Percentiles rank a stretch among this genome's conserved stretches.
These are phyloP conservation scores for Leucoraja ocellata DNA, from an alignment of 2,797 vertebrate genomes.

Conservation along the genomic window DNA sequence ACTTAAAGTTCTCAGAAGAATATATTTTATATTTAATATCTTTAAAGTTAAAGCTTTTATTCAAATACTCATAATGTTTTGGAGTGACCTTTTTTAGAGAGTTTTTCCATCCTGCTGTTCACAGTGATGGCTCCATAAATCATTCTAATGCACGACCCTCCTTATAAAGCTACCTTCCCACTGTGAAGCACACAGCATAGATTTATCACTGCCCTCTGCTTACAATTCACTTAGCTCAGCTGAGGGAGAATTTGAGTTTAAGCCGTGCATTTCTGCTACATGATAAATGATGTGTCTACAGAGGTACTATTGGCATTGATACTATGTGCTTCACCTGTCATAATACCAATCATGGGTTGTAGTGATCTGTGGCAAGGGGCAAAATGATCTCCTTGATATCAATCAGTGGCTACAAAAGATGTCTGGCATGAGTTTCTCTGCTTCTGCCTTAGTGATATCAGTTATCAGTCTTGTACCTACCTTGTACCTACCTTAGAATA, in stretches of 20 bases:
- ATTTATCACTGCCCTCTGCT: conserved; percentile 35
- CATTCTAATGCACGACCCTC: conserved; percentile 33
- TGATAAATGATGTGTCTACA: conserved; percentile 28
- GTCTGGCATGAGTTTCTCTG: conserved; percentile 3
- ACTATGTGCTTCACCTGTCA: conserved; percentile 9
- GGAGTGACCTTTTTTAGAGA: conserved; percentile 2
- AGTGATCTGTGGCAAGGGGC: conserved; percentile 22
- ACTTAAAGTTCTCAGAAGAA: neutral
- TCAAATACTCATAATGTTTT: conserved; percentile 21
- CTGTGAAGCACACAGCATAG: neutral
- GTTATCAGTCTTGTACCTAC: too few species aligned
- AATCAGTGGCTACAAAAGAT: neutral
- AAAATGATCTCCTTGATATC: conserved; percentile 14
- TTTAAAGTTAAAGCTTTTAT: conserved; percentile 2
- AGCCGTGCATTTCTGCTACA: neutral
- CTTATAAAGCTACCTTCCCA: conserved; percentile 31
- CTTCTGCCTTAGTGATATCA: neutral
- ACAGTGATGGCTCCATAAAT: conserved; percentile 25
- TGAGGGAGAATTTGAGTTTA: conserved; percentile 17
- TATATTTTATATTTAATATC: too few species aligned
- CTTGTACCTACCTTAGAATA: neutral
- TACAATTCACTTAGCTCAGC: conserved; percentile 32
- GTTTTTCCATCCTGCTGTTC: conserved; percentile 24
- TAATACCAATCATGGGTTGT: conserved; percentile 36
- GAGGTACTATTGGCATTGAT: conserved; percentile 31